These are phyloP conservation scores for Ophraella communa DNA, from an alignment of 2,888 invertebrate genomes.

Conservation along the genomic window DNA sequence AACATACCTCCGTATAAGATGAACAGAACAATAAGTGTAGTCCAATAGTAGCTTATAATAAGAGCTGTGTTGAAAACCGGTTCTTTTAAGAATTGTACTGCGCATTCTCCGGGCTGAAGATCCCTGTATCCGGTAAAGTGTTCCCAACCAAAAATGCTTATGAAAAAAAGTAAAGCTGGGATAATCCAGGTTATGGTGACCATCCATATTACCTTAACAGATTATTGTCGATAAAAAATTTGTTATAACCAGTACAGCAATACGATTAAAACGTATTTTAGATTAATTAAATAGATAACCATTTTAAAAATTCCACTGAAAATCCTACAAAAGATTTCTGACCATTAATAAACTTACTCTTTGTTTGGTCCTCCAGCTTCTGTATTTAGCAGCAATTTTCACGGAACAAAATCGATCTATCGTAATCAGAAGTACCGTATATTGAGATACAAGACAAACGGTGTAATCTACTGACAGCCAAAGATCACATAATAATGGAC, in stretches of 20 bases:
- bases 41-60: conserved; percentile 82
- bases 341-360: conserved; percentile 55
- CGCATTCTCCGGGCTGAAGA: conserved; percentile 85
- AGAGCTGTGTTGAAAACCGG: conserved; percentile 96
- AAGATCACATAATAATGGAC: conserved; percentile 93
- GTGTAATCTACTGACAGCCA: conserved; percentile 99
- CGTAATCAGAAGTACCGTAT: conserved; percentile 97
- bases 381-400: conserved; percentile 95
- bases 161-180: conserved; percentile 94
- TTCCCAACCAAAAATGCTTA: conserved; percentile 99
- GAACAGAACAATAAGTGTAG: conserved; percentile 90
- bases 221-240: too few species aligned
- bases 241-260: too few species aligned
- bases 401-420: conserved; percentile 99
- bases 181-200: conserved; percentile 96
- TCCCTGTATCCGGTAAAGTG: conserved; percentile 94
- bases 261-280: too few species aligned
- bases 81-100: conserved; percentile 96
- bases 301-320: neutral
- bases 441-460: conserved; percentile 98
- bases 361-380: conserved; percentile 95
- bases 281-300: too few species aligned
- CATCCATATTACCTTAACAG: conserved; percentile 81
- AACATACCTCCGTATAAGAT: conserved; percentile 85
- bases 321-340: neutral